A percentile compares a stretch with the other conserved stretches of the same genome.
Evolutionary conservation across 2,888 invertebrate genomes (phyloP).

Genomic region (Steinernema hermaphroditum): DNA sequence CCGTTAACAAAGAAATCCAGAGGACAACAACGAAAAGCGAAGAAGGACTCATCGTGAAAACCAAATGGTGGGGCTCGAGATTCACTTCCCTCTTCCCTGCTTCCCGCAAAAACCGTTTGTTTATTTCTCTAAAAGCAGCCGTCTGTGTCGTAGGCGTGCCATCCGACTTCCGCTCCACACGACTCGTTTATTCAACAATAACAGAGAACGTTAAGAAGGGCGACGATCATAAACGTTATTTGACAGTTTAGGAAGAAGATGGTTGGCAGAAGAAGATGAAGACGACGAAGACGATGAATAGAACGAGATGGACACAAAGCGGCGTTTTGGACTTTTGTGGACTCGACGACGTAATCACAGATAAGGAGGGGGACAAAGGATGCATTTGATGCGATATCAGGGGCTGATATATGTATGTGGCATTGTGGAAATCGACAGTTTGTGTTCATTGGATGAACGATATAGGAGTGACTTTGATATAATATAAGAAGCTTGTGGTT

Average conservation of each 20-base stretch:
- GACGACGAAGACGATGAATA: not conserved
- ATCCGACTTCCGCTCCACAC: not conserved
- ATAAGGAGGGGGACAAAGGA: not conserved
- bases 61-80: not conserved
- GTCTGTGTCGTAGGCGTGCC: too few species aligned
- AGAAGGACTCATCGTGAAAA: not conserved
- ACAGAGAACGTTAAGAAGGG: conserved; percentile 23
- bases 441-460: conserved; percentile 18
- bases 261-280: conserved; percentile 6
- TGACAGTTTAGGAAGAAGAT: not conserved
- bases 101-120: too few species aligned
- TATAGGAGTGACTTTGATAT: conserved; percentile 19
- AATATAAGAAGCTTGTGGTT: conserved; percentile 12
- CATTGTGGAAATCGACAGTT: not conserved
- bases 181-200: conserved; percentile 29
- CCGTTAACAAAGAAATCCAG: not conserved
- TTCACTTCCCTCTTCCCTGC: too few species aligned
- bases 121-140: too few species aligned
- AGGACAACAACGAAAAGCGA: not conserved
- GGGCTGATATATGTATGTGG: conserved; percentile 23
- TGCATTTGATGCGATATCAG: conserved; percentile 24
- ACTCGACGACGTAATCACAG: conserved; percentile 22
- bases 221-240: not conserved
- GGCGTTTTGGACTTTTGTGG: conserved; percentile 2
- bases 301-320: not conserved